phyloP scores from a whole-genome alignment of 2,113 vertebrate species.

The Cromileptes altivelis region DNA sequence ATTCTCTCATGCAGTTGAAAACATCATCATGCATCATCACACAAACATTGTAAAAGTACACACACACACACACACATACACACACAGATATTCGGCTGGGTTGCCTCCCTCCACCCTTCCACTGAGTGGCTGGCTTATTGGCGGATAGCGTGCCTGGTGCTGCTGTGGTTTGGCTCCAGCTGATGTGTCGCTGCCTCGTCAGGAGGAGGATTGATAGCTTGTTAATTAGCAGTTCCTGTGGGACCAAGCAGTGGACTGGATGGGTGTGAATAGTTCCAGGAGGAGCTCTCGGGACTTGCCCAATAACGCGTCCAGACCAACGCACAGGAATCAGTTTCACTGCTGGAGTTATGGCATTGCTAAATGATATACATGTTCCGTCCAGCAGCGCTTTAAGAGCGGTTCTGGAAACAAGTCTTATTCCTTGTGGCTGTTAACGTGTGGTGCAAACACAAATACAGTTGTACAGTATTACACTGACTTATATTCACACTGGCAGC shows the following conservation, averaged over 20 bases:
- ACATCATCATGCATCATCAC: constrained; percentile 67
- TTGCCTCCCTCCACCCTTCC: constrained; percentile 42
- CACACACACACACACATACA: constrained; percentile 18
- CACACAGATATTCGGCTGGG: constrained; percentile 1
- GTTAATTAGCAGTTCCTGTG: constrained; percentile 64
- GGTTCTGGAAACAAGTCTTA: constrained; percentile 36
- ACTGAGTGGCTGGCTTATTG: constrained; percentile 41
- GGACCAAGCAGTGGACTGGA: constrained; percentile 46
- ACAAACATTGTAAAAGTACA: constrained; percentile 51
- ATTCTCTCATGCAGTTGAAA: constrained; percentile 60
- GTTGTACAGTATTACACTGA: constrained; percentile 48
- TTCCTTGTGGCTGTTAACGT: constrained; percentile 62
- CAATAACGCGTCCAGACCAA: constrained; percentile 28
- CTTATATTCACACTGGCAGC: constrained; percentile 45
- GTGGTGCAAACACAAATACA: constrained; percentile 53
- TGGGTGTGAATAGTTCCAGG: constrained; percentile 53
- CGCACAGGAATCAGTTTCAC: background rate
- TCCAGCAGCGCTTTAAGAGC: constrained; percentile 19
- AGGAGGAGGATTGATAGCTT: constrained; percentile 62
- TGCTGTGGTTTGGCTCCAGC: constrained; percentile 58
- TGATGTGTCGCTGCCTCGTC: constrained; percentile 51
- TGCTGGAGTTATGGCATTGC: constrained; percentile 20
- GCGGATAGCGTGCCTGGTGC: constrained; percentile 65
- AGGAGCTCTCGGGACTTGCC: constrained; percentile 11
- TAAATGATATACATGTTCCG: constrained; percentile 1